A percentile compares a stretch with the other conserved stretches of the same genome.
phyloP scores from a whole-genome alignment of 2,888 invertebrate species.

The Shargacucullia verbasci region DNA sequence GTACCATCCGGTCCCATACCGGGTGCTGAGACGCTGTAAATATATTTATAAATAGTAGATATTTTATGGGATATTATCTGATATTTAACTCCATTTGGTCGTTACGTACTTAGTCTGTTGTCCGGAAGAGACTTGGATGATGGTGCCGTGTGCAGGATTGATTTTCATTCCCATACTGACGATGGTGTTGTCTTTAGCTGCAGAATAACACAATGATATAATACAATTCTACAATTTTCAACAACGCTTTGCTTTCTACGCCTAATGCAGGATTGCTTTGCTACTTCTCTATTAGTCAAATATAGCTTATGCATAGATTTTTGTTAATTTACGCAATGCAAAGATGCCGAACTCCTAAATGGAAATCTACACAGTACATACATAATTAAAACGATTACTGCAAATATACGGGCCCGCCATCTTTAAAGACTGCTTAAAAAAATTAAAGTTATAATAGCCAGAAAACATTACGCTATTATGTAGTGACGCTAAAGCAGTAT shows the following conservation, averaged over 20 bases:
- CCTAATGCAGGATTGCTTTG: neutral
- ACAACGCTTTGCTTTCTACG: conserved; percentile 23
- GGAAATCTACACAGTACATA: conserved; percentile 41
- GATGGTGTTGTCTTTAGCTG: conserved; percentile 84
- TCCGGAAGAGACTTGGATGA: conserved; percentile 85
- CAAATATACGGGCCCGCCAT: neutral
- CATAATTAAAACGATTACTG: neutral
- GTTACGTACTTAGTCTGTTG: conserved; percentile 83
- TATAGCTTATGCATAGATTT: neutral
- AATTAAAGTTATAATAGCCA: no score
- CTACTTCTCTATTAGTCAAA: conserved; percentile 4
- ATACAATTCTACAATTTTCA: conserved; percentile 1
- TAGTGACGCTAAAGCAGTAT: no score
- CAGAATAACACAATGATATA: conserved; percentile 28
- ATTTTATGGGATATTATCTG: neutral
- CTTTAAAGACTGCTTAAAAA: no score
- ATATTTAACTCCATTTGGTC: neutral
- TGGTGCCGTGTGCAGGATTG: conserved; percentile 84
- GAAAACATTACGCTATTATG: no score
- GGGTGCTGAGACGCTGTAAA: conserved; percentile 76
- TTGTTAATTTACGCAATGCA: conserved; percentile 9
- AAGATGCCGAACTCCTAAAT: neutral
- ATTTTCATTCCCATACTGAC: conserved; percentile 87
- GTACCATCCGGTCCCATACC: conserved; percentile 77
- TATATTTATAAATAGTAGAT: neutral